Evolutionary conservation across 2,797 vertebrate species (phyloP).

Genomic region (Jordanella pulchra): DNA sequence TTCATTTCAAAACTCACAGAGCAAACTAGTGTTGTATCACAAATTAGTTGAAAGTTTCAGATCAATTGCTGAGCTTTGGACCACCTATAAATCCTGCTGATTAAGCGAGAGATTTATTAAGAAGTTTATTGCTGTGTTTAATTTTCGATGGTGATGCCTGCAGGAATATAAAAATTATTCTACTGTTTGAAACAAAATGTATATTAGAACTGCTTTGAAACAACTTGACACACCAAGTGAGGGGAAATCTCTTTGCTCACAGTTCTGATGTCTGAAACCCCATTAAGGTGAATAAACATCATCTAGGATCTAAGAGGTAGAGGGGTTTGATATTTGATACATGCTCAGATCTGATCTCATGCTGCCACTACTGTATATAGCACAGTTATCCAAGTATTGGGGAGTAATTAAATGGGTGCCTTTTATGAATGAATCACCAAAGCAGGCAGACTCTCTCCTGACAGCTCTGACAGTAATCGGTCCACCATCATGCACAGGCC

Average conservation of each 20-base stretch:
- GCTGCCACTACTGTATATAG: constrained; percentile 37
- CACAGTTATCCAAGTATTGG: constrained; percentile 55
- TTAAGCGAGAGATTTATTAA: constrained; percentile 52
- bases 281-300: constrained; percentile 48
- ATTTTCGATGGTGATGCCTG: constrained; percentile 47
- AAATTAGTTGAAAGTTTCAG: background rate
- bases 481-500: constrained; percentile 61
- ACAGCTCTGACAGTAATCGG: constrained; percentile 63
- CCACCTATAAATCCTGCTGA: constrained; percentile 48
- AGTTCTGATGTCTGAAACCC: constrained; percentile 60
- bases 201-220: constrained; percentile 52
- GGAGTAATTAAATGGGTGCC: constrained; percentile 68
- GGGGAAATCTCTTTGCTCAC: constrained; percentile 55
- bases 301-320: constrained; percentile 37
- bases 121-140: constrained; percentile 52
- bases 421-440: constrained; percentile 71
- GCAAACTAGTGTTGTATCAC: background rate
- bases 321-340: constrained; percentile 47
- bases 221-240: constrained; percentile 52
- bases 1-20: background rate
- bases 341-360: constrained; percentile 48
- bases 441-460: constrained; percentile 34
- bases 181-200: constrained; percentile 56
- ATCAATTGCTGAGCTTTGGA: constrained; percentile 58
- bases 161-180: constrained; percentile 62